Evolutionary conservation across 2,113 vertebrate genomes (phyloP), one percentile per base, ranked within the genome.

Genomic region (Hyperopisus bebe): DNA sequence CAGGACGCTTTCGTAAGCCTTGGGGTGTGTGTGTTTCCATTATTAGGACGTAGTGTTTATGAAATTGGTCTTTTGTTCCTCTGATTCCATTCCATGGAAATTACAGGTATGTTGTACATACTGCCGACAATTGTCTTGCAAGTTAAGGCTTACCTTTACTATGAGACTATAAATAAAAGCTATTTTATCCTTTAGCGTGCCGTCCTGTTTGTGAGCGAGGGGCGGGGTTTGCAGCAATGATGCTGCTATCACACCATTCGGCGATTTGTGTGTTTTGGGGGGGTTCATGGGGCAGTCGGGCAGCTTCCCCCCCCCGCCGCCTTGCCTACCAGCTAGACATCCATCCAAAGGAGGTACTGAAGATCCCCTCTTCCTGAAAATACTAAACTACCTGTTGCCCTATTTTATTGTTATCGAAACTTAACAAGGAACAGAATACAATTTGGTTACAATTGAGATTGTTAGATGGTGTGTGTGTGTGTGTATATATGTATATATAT

Each of bases 101-200:
- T 97, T 97, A 96, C 96, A 97, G 96, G 97, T 98, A 98, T 98
- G 97, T 98, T 98, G 97, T 98, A 98, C 97, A 98, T 98, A 98
- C 97, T 97, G 97, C 97, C 96, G 96, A 97, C 92, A 96, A 96
- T 95, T 97, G 97, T 98, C 97, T 98, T 97, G 97, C 97, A 97
- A 98, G 97, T 97, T 98, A 95, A 99, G 97, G 97, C 97, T 96
- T 96, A 96, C 96, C 97, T 98, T 98, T 98, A 98, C 97, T 98
- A 97, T 98, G 95, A 98, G 97, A 98, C 97, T 98, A 98, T 98
- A 97, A 99, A 98, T 97, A 98, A 98, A 98, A 84, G 96, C 95
- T 97, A 98, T 98, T 98, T 98, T 98, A 98, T 97, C 97, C 95
- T 97, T 97, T 94, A 96, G 85, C 5, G 85, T 50, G 42, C 83